phyloP scores from a whole-genome alignment of 2,113 vertebrate species.

The Brachypteracias leptosomus region DNA sequence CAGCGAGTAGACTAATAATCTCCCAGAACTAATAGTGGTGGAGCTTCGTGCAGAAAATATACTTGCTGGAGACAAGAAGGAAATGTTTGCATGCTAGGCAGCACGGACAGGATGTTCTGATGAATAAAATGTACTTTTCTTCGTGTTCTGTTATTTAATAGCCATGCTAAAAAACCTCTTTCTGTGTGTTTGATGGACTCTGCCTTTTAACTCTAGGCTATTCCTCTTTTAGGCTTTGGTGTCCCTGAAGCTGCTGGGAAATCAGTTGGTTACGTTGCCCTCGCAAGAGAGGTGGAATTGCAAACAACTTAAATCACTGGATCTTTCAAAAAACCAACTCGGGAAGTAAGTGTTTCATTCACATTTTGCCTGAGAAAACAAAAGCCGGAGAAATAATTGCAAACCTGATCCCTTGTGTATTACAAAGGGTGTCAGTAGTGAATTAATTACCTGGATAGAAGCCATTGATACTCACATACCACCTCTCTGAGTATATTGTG shows the following conservation, averaged over 20 bases:
- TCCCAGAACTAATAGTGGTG: not conserved
- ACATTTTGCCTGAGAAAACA: slow-evolving; percentile 1
- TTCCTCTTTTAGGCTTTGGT: slow-evolving; percentile 78
- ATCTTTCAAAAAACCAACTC: slow-evolving; percentile 93
- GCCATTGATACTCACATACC: slow-evolving; percentile 41
- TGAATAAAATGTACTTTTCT: slow-evolving; percentile 56
- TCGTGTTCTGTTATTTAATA: slow-evolving; percentile 19
- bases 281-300: slow-evolving; percentile 88
- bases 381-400: slow-evolving; percentile 31
- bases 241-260: slow-evolving; percentile 86
- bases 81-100: slow-evolving; percentile 40
- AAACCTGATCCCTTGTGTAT: not conserved
- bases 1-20: slow-evolving; percentile 37
- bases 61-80: slow-evolving; percentile 11
- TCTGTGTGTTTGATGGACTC: not conserved
- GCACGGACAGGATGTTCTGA: slow-evolving; percentile 43
- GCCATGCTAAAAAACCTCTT: not conserved
- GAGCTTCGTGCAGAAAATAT: slow-evolving; percentile 10
- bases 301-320: slow-evolving; percentile 85
- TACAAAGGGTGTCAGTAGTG: slow-evolving; percentile 39
- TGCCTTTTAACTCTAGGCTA: not conserved
- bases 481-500: slow-evolving; percentile 8
- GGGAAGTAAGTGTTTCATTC: slow-evolving; percentile 84
- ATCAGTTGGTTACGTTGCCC: slow-evolving; percentile 83
- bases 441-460: slow-evolving; percentile 49